Percentiles rank a stretch among this genome's conserved stretches.
Evolutionary conservation across 1,140 invertebrate species (phyloP).

Genomic region (Philotrypesis tridentata): DNA sequence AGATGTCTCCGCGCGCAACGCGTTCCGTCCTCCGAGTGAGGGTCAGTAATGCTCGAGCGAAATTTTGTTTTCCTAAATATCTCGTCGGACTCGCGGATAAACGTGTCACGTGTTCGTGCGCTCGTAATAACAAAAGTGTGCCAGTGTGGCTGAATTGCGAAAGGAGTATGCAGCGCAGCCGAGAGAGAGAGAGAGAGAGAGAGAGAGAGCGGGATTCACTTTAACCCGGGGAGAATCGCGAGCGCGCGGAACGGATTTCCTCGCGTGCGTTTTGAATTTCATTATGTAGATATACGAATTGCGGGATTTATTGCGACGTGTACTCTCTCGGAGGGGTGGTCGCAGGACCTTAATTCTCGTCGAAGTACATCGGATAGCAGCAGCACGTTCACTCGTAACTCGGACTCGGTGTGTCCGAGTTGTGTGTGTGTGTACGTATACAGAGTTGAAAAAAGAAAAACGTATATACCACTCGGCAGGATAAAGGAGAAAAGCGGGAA

Average conservation of each 20-base stretch:
- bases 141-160: not conserved
- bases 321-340: not conserved
- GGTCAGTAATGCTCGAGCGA: not conserved
- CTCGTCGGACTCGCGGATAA: not conserved
- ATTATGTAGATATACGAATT: not conserved
- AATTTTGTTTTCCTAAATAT: not conserved
- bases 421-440: not conserved
- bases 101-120: not conserved
- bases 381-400: not conserved
- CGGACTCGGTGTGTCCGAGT: no score
- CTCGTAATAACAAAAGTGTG: not conserved
- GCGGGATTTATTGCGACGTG: not conserved
- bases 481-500: not conserved
- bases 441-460: not conserved
- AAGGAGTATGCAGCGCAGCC: not conserved
- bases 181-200: no score
- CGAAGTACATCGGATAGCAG: not conserved
- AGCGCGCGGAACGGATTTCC: not conserved
- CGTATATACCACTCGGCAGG: no score
- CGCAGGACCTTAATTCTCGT: not conserved
- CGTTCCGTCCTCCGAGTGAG: no score
- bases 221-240: not conserved
- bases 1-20: not conserved
- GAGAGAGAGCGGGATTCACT: not conserved
- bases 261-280: not conserved